phyloP scores from a whole-genome alignment of 2,113 vertebrate genomes.

The Murina feae region DNA sequence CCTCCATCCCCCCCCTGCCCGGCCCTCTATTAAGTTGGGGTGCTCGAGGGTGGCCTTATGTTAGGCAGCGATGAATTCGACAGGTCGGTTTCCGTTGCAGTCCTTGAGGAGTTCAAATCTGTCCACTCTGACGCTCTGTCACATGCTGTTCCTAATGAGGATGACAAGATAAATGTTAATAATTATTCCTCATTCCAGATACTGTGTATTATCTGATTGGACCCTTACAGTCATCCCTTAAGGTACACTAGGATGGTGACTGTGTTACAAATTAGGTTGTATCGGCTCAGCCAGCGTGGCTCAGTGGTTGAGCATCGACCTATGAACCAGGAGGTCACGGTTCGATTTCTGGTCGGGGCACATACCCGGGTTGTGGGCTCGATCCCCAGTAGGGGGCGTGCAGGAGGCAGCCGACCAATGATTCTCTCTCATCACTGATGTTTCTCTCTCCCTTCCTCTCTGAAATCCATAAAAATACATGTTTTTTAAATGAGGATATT shows the following conservation, averaged over 20 bases:
- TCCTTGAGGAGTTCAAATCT: not conserved
- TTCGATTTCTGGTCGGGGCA: no score
- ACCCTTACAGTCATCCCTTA: rapidly evolving
- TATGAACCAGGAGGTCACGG: no score
- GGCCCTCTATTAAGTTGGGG: not conserved
- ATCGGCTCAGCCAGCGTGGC: no score
- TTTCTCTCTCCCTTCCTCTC: no score
- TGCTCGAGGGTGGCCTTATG: not conserved
- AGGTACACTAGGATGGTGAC: not conserved
- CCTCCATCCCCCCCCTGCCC: not conserved
- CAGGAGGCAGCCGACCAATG: no score
- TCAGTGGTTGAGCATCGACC: no score
- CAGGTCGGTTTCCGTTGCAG: not conserved
- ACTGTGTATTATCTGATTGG: not conserved
- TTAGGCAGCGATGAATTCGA: not conserved
- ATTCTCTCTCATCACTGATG: no score
- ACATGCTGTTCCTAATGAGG: not conserved
- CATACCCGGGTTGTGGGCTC: no score
- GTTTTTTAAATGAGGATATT: not conserved
- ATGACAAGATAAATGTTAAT: not conserved
- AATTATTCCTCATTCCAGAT: not conserved
- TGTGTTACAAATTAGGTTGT: not conserved
- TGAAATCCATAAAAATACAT: no score
- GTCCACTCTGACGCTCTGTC: not conserved
- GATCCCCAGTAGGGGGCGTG: no score